These are phyloP conservation scores for Acleris cristana DNA, from an alignment of 2,888 invertebrate genomes.

Conservation along the genomic window DNA sequence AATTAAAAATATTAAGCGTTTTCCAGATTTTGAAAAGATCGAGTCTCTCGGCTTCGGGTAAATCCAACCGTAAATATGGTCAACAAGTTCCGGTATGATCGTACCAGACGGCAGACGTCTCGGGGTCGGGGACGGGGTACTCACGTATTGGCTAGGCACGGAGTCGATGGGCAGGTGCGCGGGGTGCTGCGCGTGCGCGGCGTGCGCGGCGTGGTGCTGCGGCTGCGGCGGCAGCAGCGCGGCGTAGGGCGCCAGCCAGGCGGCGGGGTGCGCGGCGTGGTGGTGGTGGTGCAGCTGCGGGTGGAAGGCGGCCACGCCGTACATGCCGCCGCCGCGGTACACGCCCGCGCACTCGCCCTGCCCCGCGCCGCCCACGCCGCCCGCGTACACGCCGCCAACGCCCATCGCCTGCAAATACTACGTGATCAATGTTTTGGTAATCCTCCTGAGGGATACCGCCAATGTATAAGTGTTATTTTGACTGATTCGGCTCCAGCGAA, in stretches of 20 bases:
- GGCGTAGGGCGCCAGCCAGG: slow-evolving; percentile 71
- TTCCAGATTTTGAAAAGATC: background rate
- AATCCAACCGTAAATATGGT: too few species aligned
- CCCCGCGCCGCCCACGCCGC: slow-evolving; percentile 67
- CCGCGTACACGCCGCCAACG: slow-evolving; percentile 74
- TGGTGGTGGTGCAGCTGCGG: slow-evolving; percentile 77
- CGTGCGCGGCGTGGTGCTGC: slow-evolving; percentile 50
- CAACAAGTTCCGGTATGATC: too few species aligned
- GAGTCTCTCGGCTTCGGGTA: too few species aligned
- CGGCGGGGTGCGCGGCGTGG: slow-evolving; percentile 67
- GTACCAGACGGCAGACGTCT: too few species aligned
- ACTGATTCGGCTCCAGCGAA: too few species aligned
- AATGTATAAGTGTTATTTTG: background rate
- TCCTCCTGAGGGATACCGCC: slow-evolving; percentile 6
- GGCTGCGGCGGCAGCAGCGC: slow-evolving; percentile 54
- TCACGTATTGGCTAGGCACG: slow-evolving; percentile 81
- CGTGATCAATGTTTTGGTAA: slow-evolving; percentile 34
- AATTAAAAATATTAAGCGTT: background rate
- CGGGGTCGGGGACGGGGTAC: slow-evolving; percentile 43
- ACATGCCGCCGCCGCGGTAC: slow-evolving; percentile 74
- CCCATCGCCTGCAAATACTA: slow-evolving; percentile 68
- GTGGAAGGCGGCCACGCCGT: slow-evolving; percentile 76
- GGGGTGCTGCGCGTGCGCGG: slow-evolving; percentile 66
- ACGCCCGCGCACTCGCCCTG: slow-evolving; percentile 72
- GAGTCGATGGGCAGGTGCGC: slow-evolving; percentile 77